These are phyloP conservation scores for Catocala fraxini DNA, from an alignment of 2,888 invertebrate species.

Conservation along the genomic window DNA sequence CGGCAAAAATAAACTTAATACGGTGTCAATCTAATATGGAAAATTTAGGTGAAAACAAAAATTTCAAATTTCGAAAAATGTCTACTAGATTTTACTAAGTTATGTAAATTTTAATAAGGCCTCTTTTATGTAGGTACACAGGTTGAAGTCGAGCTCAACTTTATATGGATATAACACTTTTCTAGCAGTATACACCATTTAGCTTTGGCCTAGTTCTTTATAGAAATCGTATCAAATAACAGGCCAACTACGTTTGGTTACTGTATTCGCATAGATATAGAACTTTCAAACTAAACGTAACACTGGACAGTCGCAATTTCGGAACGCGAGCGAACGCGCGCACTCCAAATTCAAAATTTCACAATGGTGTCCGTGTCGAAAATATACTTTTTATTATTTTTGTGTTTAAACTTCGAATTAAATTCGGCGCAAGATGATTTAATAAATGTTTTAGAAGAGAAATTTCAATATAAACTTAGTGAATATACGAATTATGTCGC, in stretches of 20 bases:
- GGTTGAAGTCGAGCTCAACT: not conserved
- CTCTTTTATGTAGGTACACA: too few species aligned
- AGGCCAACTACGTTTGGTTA: conserved; percentile 6
- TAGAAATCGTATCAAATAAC: not conserved
- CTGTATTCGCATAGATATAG: not conserved
- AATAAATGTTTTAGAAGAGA: conserved; percentile 54
- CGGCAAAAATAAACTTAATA: not conserved
- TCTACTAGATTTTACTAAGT: too few species aligned
- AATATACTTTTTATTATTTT: conserved; percentile 30
- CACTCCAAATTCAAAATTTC: conserved; percentile 49
- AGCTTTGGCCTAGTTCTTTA: not conserved
- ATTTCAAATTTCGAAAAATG: too few species aligned
- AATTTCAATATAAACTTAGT: conserved; percentile 59
- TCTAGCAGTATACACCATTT: not conserved
- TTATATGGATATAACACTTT: not conserved
- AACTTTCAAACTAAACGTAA: conserved; percentile 18
- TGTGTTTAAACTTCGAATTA: conserved; percentile 25
- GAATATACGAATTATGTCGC: conserved; percentile 56
- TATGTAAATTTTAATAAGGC: too few species aligned
- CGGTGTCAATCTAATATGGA: too few species aligned
- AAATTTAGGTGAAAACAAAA: too few species aligned
- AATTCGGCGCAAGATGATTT: conserved; percentile 33
- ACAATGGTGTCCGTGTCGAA: conserved; percentile 41
- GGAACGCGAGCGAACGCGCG: conserved; percentile 53
- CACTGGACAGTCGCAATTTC: conserved; percentile 53